Conservation (phyloP, 2,888 invertebrate species). For the Odontomyia ornata region DNA sequence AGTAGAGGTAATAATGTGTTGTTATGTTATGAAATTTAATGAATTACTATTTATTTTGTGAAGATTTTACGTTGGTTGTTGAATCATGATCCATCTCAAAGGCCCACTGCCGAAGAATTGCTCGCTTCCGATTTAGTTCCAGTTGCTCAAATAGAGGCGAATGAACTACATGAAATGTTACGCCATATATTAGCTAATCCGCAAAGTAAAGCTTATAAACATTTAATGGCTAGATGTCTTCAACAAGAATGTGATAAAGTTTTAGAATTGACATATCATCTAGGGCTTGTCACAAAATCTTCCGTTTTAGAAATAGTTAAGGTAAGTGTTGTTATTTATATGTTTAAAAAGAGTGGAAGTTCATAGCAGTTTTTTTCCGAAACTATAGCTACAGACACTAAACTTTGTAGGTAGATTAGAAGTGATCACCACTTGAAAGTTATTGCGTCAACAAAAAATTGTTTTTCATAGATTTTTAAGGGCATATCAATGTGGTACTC, state of each 20-base stretch:
- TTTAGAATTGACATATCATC: conserved; percentile 82
- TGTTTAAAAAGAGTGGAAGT: too few relatives aligned
- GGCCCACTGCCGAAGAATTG: conserved; percentile 88
- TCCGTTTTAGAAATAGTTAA: conserved; percentile 63
- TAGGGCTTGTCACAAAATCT: conserved; percentile 66
- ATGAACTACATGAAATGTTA: conserved; percentile 82
- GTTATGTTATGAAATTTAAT: not conserved
- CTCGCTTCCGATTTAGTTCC: conserved; percentile 85
- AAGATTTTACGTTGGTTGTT: conserved; percentile 77
- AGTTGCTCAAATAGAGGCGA: conserved; percentile 85
- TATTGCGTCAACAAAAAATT: too few relatives aligned
- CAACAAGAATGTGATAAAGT: conserved; percentile 62
- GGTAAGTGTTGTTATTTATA: conserved; percentile 51
- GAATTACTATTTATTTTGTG: not conserved
- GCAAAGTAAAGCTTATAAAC: conserved; percentile 80
- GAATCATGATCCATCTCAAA: conserved; percentile 81
- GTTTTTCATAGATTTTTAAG: too few relatives aligned
- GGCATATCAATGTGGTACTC: too few relatives aligned
- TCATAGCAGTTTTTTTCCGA: too few relatives aligned
- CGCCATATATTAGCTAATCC: conserved; percentile 83
- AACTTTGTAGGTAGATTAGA: too few relatives aligned
- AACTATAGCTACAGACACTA: too few relatives aligned
- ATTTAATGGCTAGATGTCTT: conserved; percentile 67
- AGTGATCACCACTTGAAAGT: too few relatives aligned
- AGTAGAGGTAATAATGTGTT: conserved; percentile 66